Percentiles rank a stretch among this genome's conserved stretches.
These are phyloP conservation scores for Botia kubotai DNA, from an alignment of 2,797 vertebrate genomes.

Conservation along the genomic window DNA sequence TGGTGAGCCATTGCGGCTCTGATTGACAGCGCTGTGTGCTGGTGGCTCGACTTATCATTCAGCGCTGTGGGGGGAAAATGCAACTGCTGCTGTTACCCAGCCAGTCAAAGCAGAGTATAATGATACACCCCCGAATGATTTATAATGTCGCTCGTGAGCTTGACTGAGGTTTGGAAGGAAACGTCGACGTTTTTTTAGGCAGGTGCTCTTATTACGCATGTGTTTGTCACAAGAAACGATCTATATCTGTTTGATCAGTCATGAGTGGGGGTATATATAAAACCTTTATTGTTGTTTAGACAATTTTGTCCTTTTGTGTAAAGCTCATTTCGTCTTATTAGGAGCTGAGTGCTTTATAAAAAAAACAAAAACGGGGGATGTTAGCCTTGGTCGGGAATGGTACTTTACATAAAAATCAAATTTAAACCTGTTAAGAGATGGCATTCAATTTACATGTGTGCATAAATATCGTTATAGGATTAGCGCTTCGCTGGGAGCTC, in stretches of 20 bases:
- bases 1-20: conserved; percentile 45
- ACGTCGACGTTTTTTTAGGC: conserved; percentile 14
- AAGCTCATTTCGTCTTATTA: conserved; percentile 1
- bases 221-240: conserved; percentile 11
- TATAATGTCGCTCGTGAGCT: neutral
- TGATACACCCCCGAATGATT: conserved; percentile 33
- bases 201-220: conserved; percentile 14
- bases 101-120: conserved; percentile 32
- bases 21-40: conserved; percentile 55
- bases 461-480: conserved; percentile 48
- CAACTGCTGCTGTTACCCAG: conserved; percentile 49
- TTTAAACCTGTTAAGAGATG: conserved; percentile 51
- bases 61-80: conserved; percentile 40
- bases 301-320: neutral
- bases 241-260: conserved; percentile 27
- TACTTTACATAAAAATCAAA: conserved; percentile 34
- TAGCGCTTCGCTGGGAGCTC: conserved; percentile 46
- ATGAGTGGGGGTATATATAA: conserved; percentile 21
- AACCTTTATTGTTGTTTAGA: conserved; percentile 1
- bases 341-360: neutral
- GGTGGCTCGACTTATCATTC: conserved; percentile 59
- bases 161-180: neutral
- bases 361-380: conserved; percentile 4
- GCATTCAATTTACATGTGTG: conserved; percentile 41
- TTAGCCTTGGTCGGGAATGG: neutral